Conservation (phyloP, 2,113 vertebrate genomes). For the Bambusicola thoracicus region DNA sequence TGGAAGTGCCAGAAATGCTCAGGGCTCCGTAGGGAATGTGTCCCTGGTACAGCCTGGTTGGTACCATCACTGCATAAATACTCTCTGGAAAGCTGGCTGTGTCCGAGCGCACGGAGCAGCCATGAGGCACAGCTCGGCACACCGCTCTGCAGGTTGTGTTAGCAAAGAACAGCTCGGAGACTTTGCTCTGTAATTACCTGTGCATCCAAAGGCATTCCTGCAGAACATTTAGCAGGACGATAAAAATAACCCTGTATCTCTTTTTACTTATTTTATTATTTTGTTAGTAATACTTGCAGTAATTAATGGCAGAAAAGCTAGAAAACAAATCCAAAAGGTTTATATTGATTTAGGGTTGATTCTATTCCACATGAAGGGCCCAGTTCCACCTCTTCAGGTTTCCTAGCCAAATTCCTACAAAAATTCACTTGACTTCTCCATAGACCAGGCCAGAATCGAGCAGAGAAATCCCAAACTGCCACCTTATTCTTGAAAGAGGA, state of each 20-base stretch:
- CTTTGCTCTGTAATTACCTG: neutral
- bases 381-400: neutral
- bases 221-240: constrained; percentile 1
- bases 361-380: constrained; percentile 7
- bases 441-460: neutral
- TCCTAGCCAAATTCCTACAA: neutral
- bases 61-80: constrained; percentile 64
- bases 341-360: constrained; percentile 49
- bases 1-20: constrained; percentile 46
- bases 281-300: neutral
- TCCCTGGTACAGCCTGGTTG: constrained; percentile 38
- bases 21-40: constrained; percentile 31
- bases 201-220: constrained; percentile 19
- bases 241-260: constrained; percentile 19
- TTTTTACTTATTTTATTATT: neutral
- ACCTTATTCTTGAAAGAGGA: neutral
- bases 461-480: neutral
- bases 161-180: constrained; percentile 43
- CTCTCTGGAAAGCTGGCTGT: constrained; percentile 17
- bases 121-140: constrained; percentile 39
- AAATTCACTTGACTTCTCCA: neutral
- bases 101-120: constrained; percentile 47
- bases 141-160: constrained; percentile 38
- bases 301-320: constrained; percentile 24
- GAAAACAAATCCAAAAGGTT: neutral